A percentile compares a stretch with the other conserved stretches of the same genome.
Evolutionary conservation across 1,140 invertebrate genomes (phyloP).

Genomic region (Sminthurides bifidus): DNA sequence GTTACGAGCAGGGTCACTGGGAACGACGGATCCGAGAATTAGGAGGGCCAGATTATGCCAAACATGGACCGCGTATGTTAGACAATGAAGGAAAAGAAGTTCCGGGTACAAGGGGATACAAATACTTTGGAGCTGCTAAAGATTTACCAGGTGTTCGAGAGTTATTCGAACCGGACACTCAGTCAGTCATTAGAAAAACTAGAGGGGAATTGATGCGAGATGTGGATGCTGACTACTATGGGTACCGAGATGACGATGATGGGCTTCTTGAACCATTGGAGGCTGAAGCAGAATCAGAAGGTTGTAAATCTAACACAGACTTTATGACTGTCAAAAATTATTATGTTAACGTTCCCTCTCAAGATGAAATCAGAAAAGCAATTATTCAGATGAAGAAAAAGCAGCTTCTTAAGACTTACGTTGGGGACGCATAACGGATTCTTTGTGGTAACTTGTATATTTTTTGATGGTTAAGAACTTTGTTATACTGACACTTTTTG

Average conservation of each 20-base stretch:
- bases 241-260: conserved; percentile 96
- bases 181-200: conserved; percentile 74
- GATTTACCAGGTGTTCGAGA: conserved; percentile 95
- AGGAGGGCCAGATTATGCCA: conserved; percentile 87
- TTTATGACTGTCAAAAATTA: conserved; percentile 39
- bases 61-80: conserved; percentile 83
- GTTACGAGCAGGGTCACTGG: conserved; percentile 62
- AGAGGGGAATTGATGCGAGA: conserved; percentile 94
- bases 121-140: conserved; percentile 98
- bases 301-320: conserved; percentile 38
- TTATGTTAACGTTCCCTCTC: conserved; percentile 71
- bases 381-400: conserved; percentile 75
- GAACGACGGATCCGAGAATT: conserved; percentile 89
- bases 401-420: conserved; percentile 47
- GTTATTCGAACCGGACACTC: conserved; percentile 60
- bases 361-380: conserved; percentile 80
- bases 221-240: conserved; percentile 97
- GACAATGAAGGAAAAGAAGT: conserved; percentile 95
- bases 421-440: no score
- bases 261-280: conserved; percentile 84
- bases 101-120: conserved; percentile 94
- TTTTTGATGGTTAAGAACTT: not conserved
- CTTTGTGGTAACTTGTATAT: no score
- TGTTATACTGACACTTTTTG: not conserved
- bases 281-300: conserved; percentile 37